Base-by-base conservation (phyloP, 2,797 vertebrate species). In the Carapus acus region DNA sequence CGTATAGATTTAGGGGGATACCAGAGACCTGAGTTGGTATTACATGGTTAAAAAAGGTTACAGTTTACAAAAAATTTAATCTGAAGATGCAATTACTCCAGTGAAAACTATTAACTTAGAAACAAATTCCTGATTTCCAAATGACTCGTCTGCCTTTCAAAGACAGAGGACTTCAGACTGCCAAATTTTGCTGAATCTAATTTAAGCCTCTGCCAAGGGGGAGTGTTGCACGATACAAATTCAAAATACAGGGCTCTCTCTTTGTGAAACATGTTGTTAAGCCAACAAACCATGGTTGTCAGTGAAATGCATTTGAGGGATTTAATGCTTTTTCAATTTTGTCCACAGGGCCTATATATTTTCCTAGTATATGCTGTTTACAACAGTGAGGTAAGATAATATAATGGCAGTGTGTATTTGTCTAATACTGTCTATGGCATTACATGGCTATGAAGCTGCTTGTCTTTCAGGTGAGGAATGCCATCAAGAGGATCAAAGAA, bases 351-450 rank as follows among this genome's bases (percentile, higher is more conserved):
- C 23, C 86, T 92, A 4, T 95, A 94, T 56, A 95, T 96, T 67
- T 96, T 96, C 84, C 78, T 96, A 67, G 91, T 95, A 61, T 97
- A 93, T 11, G 90, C 90, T 0, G 71, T 92, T 77, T 97, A 87
- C 75, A 96, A 93, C 71, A 90, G 87, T 2, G 93, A 96, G 91
- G 92, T 96, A 85, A 85, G 87, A 81, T 81, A 65, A 15, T 54
- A 49, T 73, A 72, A 49, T 54, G 18, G 49, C 41, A 59, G 8
- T 67, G 62, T 49, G 58, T 66, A 42, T 55, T 57, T 72, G 36
- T 70, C 38, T 68, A 45, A 54, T 38, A 47, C 54, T 27, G 19
- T 59, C 52, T 45, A 58, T 43, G 57, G 61, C 24, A 42, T 49
- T 60, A 14, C 57, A 34, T 31, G 60, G 62, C 45, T 71, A 54